Evolutionary conservation across 2,113 vertebrate species (phyloP), one percentile per base, ranked within the genome.

Genomic region (Callorhinus ursinus): DNA sequence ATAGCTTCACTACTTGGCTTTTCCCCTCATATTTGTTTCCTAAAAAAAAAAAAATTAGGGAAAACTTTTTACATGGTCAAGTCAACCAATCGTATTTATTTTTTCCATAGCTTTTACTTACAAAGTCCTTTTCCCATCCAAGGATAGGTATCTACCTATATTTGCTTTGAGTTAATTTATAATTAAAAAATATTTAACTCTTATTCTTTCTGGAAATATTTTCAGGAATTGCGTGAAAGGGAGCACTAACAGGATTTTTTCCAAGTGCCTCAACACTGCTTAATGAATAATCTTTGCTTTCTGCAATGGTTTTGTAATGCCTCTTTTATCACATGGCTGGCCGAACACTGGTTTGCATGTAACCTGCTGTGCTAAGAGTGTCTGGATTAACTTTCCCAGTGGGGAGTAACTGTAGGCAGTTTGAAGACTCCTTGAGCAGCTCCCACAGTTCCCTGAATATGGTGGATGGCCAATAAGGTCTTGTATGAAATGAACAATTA

Each of bases 401-500:
- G 77, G 67, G 19, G 46, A 71, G 72, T 49, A 71, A 74, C 7
- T 26, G 26, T 3, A 87, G 51, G 49, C 33, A 93, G 57, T 36
- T 36, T 28, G 72, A 79, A 24, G 79, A 59, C 31, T 92, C 72
- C 72, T 14, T 28, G 9, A 16, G 11, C 21, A 49, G 67, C 84
- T 57, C 67, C 55, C 9, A 90, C 11, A 79, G 36, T n/a, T 88
- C n/a, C 71, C 13, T 82, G 63, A 90, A 69, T 77, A 77, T 33
- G 63, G 59, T 80, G 65, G 59, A 39, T 83, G 55, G 63, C 42
- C 55, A 72, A 69, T 69, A 89, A 90, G 65, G 61, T 90, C 61
- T 83, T 86, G 7, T 69, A 95, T 71, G 31, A 97, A 95, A 93
- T 90, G 81, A 19, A 90, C 82, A 90, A 82, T 72, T 88, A 91